Percentiles rank a stretch among this genome's conserved stretches.
phyloP scores from a whole-genome alignment of 2,113 vertebrate species.

The Grammomys dolichurus region DNA sequence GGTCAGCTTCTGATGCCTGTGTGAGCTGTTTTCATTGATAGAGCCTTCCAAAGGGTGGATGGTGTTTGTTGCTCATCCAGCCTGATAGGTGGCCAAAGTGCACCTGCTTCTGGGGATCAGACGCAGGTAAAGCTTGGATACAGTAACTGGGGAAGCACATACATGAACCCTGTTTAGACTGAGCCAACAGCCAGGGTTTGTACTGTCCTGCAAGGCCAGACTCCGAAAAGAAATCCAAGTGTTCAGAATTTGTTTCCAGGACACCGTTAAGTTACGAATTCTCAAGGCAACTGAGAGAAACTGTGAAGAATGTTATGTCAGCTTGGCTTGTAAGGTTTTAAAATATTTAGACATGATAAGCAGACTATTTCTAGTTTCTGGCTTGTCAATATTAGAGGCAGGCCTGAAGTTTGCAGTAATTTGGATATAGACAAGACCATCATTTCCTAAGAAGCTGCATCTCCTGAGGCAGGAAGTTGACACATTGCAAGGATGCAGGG shows the following conservation, averaged over 20 bases:
- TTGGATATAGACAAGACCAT: neutral
- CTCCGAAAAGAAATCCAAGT: neutral
- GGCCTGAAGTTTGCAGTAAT: neutral
- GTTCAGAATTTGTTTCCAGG: neutral
- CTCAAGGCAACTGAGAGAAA: neutral
- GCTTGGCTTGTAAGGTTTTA: neutral
- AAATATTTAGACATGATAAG: neutral
- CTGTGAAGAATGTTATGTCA: neutral
- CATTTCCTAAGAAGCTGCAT: neutral
- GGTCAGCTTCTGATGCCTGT: neutral
- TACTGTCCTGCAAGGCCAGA: neutral
- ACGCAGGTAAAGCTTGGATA: neutral
- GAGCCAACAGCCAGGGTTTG: neutral
- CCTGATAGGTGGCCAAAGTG: neutral
- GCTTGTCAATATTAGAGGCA: neutral
- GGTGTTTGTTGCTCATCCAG: neutral
- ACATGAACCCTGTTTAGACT: neutral
- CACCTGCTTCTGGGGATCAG: neutral
- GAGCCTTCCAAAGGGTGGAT: neutral
- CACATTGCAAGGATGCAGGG: too few species aligned
- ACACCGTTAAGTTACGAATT: neutral
- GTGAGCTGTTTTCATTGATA: neutral
- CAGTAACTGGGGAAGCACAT: neutral
- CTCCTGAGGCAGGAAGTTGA: neutral
- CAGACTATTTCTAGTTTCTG: neutral